These are phyloP conservation scores for Antechinus stuartii DNA, from an alignment of 2,113 vertebrate genomes.

Conservation along the genomic window DNA sequence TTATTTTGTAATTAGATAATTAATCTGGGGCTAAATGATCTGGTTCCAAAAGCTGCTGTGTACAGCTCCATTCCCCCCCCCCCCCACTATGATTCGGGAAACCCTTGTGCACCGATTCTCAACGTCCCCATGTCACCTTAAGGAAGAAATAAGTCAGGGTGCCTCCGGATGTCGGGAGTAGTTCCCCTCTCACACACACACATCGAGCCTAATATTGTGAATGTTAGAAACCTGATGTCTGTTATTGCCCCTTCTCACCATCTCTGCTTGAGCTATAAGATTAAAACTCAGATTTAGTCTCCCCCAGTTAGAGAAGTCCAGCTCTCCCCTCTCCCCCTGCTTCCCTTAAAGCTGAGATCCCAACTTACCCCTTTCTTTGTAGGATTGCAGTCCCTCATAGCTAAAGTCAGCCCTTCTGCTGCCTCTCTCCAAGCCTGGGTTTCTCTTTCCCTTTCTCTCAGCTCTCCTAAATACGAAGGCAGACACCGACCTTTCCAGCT, in stretches of 20 bases:
- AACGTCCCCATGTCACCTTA: not conserved
- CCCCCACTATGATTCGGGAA: not conserved
- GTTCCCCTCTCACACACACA: not conserved
- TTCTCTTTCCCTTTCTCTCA: not conserved
- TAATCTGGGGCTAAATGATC: not conserved
- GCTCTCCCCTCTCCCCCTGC: not conserved
- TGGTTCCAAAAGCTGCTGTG: not conserved
- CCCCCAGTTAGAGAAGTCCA: not conserved
- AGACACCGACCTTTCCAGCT: not conserved
- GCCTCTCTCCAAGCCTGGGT: not conserved
- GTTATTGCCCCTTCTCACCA: not conserved
- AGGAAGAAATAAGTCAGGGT: not conserved
- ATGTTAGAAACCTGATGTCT: not conserved
- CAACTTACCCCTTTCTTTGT: not conserved
- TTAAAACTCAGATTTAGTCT: not conserved
- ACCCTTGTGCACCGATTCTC: not conserved
- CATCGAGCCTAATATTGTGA: not conserved
- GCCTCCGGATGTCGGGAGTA: not conserved
- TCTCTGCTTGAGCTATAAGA: not conserved
- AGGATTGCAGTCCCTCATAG: too few relatives aligned
- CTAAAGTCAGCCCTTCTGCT: not conserved
- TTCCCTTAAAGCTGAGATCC: too few relatives aligned
- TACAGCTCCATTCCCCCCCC: too few relatives aligned
- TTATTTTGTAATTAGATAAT: not conserved
- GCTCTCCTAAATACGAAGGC: not conserved